Evolutionary conservation across 2,888 invertebrate genomes (phyloP), one percentile per base, ranked within the genome.

Genomic region (Melieria omissa): DNA sequence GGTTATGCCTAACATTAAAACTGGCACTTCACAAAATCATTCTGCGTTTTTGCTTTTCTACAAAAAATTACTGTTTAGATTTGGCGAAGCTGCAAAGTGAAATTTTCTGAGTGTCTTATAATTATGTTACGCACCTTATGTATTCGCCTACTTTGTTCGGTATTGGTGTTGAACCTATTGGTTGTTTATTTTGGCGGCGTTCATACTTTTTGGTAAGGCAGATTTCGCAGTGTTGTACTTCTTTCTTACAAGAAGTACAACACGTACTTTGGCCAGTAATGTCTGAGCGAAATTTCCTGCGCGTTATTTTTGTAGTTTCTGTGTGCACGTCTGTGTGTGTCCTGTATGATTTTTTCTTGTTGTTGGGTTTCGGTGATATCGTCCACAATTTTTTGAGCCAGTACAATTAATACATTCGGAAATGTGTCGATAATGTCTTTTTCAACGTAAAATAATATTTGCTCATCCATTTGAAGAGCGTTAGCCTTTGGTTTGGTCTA

Each of bases 181-280:
- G 64, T 64, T 64, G 64, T 52, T 52, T 64, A 41, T 52, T 64
- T 52, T 47, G 52, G 49, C 41, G 41, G 49, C 49, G 52, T 64
- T 64, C 42, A 47, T 52, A 52, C 10, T 64, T 41, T 6, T 52
- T 64, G 49, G 12, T 64, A 14, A 64, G 49, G 8, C 52, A 64
- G n/a, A 52, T 64, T 64, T 64, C 64, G 42, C 42, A 64, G 42
- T 54, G 8, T 14, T 64, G 64, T 64, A 42, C 52, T 64, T 52
- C 6, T 41, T 64, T 64, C 49, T 71, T 71, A 64, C 60, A 71
- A 44, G 45, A 71, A 44, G 45, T 29, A 6, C n/a, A 14, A 44
- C 45, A 16, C 16, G 63, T 47, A 8, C n/a, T 41, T 64, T n/a
- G 52, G 52, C 52, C 42, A 52, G 52, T 52, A 64, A 5, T 64